phyloP scores from a whole-genome alignment of 1,140 invertebrate species.

The Drosophila obscura region DNA sequence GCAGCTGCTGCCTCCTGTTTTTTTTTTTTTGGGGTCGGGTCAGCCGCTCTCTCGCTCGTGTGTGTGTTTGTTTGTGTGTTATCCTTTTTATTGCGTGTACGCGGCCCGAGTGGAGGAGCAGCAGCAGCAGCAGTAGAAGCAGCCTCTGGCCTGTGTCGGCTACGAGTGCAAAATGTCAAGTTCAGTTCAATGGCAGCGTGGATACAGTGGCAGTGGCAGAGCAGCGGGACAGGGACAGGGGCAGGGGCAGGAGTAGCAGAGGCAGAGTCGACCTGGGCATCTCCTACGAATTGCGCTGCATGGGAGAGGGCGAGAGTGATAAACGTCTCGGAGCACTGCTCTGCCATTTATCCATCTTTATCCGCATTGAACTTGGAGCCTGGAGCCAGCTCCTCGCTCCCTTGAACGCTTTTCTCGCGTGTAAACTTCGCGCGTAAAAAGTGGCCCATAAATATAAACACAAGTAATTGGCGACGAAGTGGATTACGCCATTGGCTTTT shows the following conservation, averaged over 20 bases:
- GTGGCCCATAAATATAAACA: constrained; percentile 65
- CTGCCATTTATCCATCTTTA: too few species aligned
- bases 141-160: constrained; percentile 18
- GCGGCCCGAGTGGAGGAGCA: too few species aligned
- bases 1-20: constrained; percentile 35
- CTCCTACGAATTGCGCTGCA: constrained; percentile 1
- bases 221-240: too few species aligned
- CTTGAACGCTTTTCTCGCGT: too few species aligned
- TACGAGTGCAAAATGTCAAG: constrained; percentile 74
- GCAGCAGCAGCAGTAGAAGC: too few species aligned
- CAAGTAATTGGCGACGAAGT: constrained; percentile 61
- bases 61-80: constrained; percentile 47
- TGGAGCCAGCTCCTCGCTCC: not conserved
- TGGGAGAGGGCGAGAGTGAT: too few species aligned
- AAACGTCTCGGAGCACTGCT: too few species aligned
- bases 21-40: constrained; percentile 28
- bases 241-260: too few species aligned
- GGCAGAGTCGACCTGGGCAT: constrained; percentile 8
- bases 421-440: constrained; percentile 41
- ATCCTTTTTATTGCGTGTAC: constrained; percentile 76
- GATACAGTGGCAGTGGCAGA: constrained; percentile 17
- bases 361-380: too few species aligned
- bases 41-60: constrained; percentile 2
- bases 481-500: constrained; percentile 58
- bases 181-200: constrained; percentile 77